phyloP scores from a whole-genome alignment of 2,888 invertebrate species.

The Auanema sp. region DNA sequence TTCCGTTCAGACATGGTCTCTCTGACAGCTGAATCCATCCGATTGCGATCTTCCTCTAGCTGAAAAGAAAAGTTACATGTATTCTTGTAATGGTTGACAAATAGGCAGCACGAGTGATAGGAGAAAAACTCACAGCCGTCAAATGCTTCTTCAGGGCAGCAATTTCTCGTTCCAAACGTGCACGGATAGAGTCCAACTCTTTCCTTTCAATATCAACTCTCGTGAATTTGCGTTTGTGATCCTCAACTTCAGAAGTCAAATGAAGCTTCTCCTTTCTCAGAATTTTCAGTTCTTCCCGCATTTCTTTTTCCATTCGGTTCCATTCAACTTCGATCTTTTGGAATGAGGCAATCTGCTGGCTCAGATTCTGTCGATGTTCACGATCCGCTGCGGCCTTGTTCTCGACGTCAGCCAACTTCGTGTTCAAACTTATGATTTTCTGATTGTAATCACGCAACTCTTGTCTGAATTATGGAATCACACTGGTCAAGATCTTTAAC shows the following conservation, averaged over 20 bases:
- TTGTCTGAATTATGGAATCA: slow-evolving; percentile 8
- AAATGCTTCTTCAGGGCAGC: slow-evolving; percentile 44
- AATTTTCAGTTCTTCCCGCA: slow-evolving; percentile 43
- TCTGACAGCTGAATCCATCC: slow-evolving; percentile 45
- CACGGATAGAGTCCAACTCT: slow-evolving; percentile 37
- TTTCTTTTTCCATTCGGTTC: slow-evolving; percentile 39
- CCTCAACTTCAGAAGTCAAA: slow-evolving; percentile 44
- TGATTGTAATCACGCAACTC: slow-evolving; percentile 21
- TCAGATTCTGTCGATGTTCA: slow-evolving; percentile 22
- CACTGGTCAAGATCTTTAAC: neutral
- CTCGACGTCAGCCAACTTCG: slow-evolving; percentile 26
- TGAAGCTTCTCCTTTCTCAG: slow-evolving; percentile 45
- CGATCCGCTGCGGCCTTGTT: slow-evolving; percentile 28
- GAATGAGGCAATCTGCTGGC: slow-evolving; percentile 23
- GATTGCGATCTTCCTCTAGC: slow-evolving; percentile 50
- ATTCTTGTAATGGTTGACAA: too few relatives aligned
- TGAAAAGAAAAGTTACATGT: slow-evolving; percentile 32
- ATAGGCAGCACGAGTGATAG: too few relatives aligned
- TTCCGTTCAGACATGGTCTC: slow-evolving; percentile 49
- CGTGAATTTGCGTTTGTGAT: slow-evolving; percentile 27
- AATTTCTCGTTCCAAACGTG: slow-evolving; percentile 43
- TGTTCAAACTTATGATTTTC: slow-evolving; percentile 11
- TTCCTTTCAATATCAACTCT: slow-evolving; percentile 40
- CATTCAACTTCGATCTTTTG: slow-evolving; percentile 41
- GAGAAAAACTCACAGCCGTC: slow-evolving; percentile 34